phyloP scores from a whole-genome alignment of 2,888 invertebrate genomes.

The Drosophila infuscata region DNA sequence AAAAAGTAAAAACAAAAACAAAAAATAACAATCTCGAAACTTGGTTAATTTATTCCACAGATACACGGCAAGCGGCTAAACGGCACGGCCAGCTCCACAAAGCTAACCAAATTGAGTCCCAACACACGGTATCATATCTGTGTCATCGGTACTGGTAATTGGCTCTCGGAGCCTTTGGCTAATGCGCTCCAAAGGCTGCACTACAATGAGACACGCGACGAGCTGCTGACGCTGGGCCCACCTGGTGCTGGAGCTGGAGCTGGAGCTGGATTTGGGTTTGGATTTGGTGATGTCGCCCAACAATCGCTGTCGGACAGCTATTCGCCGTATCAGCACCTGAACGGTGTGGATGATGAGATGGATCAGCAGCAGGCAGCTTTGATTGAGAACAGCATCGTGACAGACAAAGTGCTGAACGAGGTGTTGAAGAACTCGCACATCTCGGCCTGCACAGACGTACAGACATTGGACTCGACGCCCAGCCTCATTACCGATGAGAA shows the following conservation, averaged over 20 bases:
- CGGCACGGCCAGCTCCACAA: constrained; percentile 90
- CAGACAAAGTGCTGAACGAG: constrained; percentile 86
- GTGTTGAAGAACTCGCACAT: constrained; percentile 89
- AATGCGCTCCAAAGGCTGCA: constrained; percentile 83
- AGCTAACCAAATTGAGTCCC: constrained; percentile 90
- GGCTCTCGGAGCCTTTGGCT: constrained; percentile 86
- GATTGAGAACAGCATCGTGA: constrained; percentile 87
- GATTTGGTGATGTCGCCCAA: constrained; percentile 9
- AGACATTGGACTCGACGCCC: constrained; percentile 90
- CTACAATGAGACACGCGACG: constrained; percentile 81
- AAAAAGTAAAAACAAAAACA: background rate
- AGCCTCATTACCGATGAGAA: constrained; percentile 87
- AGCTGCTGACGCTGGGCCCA: constrained; percentile 42
- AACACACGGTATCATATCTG: constrained; percentile 94
- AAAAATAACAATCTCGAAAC: constrained; percentile 54
- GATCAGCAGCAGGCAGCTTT: constrained; percentile 59
- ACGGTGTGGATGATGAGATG: constrained; percentile 41
- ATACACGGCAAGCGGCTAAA: constrained; percentile 92
- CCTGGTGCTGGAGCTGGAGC: background rate
- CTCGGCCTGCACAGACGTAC: constrained; percentile 91
- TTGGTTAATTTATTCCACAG: constrained; percentile 85
- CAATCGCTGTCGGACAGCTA: constrained; percentile 60
- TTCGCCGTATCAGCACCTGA: constrained; percentile 64
- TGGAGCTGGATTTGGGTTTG: constrained; percentile 1
- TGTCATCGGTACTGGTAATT: constrained; percentile 93